These are phyloP conservation scores for Pachyramphus minor DNA, from an alignment of 2,113 vertebrate species.

Conservation along the genomic window DNA sequence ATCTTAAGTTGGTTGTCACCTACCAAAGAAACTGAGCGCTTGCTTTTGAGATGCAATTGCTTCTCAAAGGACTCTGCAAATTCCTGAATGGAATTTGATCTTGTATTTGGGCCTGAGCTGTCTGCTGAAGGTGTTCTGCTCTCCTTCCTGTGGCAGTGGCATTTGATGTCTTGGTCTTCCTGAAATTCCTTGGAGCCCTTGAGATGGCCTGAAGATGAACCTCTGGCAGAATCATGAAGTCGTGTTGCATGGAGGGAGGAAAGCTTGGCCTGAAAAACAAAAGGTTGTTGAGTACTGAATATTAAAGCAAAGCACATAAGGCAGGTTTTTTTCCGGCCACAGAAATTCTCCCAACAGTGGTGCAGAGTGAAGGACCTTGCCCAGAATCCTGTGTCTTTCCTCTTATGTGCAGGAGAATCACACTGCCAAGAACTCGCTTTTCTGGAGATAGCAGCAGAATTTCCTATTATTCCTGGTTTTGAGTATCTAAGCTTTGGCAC, in stretches of 20 bases:
- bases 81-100: constrained; percentile 78
- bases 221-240: constrained; percentile 69
- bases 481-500: not conserved
- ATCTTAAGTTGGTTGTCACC: constrained; percentile 30
- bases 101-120: constrained; percentile 55
- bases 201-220: constrained; percentile 63
- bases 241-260: constrained; percentile 75
- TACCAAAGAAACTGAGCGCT: constrained; percentile 77
- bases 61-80: constrained; percentile 81
- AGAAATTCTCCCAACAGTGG: not conserved
- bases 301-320: not conserved
- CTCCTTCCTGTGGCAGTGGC: constrained; percentile 55
- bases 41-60: constrained; percentile 75
- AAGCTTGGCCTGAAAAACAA: constrained; percentile 75
- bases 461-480: not conserved
- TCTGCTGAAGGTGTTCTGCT: constrained; percentile 73
- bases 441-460: not conserved
- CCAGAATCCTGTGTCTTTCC: not conserved
- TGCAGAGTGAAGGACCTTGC: not conserved
- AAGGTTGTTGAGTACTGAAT: not conserved
- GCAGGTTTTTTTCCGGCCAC: not conserved
- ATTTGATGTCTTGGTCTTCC: constrained; percentile 73
- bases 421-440: not conserved
- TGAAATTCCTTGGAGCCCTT: constrained; percentile 66
- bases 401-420: not conserved